phyloP scores from a whole-genome alignment of 2,888 invertebrate genomes.

The Drosophila pseudotakahashii region DNA sequence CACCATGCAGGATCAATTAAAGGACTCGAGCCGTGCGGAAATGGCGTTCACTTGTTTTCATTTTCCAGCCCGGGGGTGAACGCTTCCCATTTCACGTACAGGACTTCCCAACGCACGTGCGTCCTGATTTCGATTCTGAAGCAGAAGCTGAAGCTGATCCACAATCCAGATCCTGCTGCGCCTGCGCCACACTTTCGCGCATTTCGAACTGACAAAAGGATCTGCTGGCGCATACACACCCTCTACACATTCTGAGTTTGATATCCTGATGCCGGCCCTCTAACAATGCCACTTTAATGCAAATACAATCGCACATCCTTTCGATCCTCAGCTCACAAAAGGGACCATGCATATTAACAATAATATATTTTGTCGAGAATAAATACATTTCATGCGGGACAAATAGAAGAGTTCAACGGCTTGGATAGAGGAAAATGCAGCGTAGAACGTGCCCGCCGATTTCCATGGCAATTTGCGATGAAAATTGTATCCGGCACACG shows the following conservation, averaged over 20 bases:
- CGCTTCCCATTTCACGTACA: conserved; percentile 36
- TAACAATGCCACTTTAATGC: conserved; percentile 76
- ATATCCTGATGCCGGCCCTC: conserved; percentile 54
- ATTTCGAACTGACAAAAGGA: conserved; percentile 61
- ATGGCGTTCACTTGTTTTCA: conserved; percentile 77
- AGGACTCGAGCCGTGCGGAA: conserved; percentile 65
- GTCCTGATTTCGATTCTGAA: conserved; percentile 25
- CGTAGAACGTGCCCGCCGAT: conserved; percentile 33
- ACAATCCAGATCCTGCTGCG: conserved; percentile 42
- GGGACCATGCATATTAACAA: conserved; percentile 66
- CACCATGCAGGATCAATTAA: conserved; percentile 60
- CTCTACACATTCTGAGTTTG: conserved; percentile 26
- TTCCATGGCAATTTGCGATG: conserved; percentile 44
- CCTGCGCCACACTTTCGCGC: conserved; percentile 76
- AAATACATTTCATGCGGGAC: conserved; percentile 69
- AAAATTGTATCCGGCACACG: conserved; percentile 75
- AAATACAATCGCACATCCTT: conserved; percentile 78
- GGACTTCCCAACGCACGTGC: conserved; percentile 69
- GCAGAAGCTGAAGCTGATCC: conserved; percentile 6
- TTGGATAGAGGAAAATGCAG: conserved; percentile 16
- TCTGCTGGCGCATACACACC: conserved; percentile 53
- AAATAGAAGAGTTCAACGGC: conserved; percentile 13
- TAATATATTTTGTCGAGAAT: conserved; percentile 59
- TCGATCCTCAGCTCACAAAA: conserved; percentile 40
- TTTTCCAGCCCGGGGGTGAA: conserved; percentile 54